Evolutionary conservation across 2,797 vertebrate species (phyloP).

Genomic region (Pelochelys cantorii): DNA sequence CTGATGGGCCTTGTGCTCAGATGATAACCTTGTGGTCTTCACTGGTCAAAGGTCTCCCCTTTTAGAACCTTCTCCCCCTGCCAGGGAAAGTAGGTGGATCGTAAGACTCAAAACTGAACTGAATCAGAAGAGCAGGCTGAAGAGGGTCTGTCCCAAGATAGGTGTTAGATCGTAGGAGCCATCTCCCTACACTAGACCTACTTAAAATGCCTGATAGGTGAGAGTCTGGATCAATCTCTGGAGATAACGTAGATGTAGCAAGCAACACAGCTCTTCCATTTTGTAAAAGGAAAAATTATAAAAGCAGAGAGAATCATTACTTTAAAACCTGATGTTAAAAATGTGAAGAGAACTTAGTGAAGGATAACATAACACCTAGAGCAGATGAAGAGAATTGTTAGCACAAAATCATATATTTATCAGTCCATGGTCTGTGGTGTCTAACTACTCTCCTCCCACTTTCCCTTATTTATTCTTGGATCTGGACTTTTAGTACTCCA

Average conservation of each 20-base stretch:
- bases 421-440: not conserved
- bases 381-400: not conserved
- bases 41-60: too few species aligned
- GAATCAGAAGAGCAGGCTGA: too few species aligned
- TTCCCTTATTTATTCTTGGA: too few species aligned
- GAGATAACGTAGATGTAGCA: not conserved
- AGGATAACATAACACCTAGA: not conserved
- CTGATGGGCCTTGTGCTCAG: too few species aligned
- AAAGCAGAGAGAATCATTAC: not conserved
- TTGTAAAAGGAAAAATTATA: not conserved
- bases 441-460: not conserved
- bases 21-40: too few species aligned
- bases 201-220: not conserved
- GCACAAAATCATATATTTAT: constrained; percentile 26
- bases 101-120: too few species aligned
- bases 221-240: not conserved
- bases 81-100: too few species aligned
- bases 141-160: too few species aligned
- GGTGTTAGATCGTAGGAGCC: too few species aligned
- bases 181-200: not conserved
- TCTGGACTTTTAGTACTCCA: too few species aligned
- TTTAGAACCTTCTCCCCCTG: too few species aligned
- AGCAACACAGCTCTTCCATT: not conserved
- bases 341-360: not conserved
- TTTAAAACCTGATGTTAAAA: constrained; percentile 5